Evolutionary conservation across 2,888 invertebrate genomes (phyloP), one percentile per base, ranked within the genome.

Genomic region (Erebia palarica): DNA sequence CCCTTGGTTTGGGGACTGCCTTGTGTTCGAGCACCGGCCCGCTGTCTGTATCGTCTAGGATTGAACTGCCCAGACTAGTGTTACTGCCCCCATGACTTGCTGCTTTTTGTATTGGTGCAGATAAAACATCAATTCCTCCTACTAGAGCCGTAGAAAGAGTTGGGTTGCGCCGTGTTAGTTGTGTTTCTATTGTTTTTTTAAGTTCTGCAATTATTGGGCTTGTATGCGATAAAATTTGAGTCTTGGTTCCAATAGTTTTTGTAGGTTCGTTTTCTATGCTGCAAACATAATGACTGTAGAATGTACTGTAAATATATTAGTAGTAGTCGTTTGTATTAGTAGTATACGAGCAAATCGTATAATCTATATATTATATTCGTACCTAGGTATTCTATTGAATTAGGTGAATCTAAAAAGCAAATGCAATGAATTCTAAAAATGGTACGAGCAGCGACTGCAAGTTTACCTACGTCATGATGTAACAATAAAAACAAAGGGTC

Each of bases 151-250:
- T 84, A 11, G 87, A 82, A 27, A 86, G 81, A 18, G 87, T 87
- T n/a, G 85, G 86, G 51, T 83, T 88, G n/a, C 93, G 86, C 42
- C 87, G 79, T 7, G 87, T 87, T 75, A 95, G 86, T 81, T 95
- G 94, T 7, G 89, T 87, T 80, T 95, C 94, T 51, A 95, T 94
- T n/a, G 91, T 91, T 77, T 92, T 86, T 69, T 94, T 94, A 69
- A 95, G 83, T 82, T 94, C 93, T 3, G 94, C 92, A 65, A 95
- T 94, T 81, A 94, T 94, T 21, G 94, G 91, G 78, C 94, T 93
- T 59, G 94, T 92, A 16, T 90, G 86, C 14, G 92, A 89, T 75
- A 87, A 87, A n/a, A 94, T 78, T 76, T 91, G 84, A 71, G 94
- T 90, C 74, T 85, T 89, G 0, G 86, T 87, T 57, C 84, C 82